Percentiles rank a stretch among this genome's conserved stretches.
These are phyloP conservation scores for Pachycephala philippinensis DNA, from an alignment of 2,113 vertebrate species.

Conservation along the genomic window DNA sequence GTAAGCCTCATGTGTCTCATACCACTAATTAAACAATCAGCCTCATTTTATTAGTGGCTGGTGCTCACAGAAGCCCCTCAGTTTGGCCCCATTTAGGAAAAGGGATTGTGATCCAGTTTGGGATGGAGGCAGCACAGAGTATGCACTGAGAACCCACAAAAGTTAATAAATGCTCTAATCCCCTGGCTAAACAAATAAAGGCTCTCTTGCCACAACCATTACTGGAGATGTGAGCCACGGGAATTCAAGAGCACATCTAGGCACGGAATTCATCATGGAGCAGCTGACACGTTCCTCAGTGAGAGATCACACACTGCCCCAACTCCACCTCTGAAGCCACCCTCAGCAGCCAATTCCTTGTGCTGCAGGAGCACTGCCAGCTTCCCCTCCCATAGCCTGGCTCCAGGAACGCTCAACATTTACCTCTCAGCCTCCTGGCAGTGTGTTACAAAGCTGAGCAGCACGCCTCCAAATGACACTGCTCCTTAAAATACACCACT, in stretches of 20 bases:
- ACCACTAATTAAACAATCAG: not conserved
- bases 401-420: not conserved
- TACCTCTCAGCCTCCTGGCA: not conserved
- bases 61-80: not conserved
- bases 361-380: not conserved
- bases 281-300: fast-evolving
- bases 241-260: not conserved
- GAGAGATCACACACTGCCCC: fast-evolving
- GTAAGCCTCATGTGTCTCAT: not conserved
- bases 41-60: not conserved
- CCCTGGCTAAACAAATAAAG: not conserved
- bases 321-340: not conserved
- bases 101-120: not conserved
- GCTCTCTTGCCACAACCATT: not conserved
- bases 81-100: not conserved
- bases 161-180: not conserved
- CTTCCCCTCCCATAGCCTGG: not conserved
- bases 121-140: not conserved
- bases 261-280: not conserved
- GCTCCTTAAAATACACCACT: not conserved
- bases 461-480: not conserved
- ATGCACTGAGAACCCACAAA: not conserved
- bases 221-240: not conserved
- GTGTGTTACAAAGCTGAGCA: not conserved
- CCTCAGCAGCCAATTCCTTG: not conserved